phyloP scores from a whole-genome alignment of 2,888 invertebrate species.

The Leptura quadrifasciata region DNA sequence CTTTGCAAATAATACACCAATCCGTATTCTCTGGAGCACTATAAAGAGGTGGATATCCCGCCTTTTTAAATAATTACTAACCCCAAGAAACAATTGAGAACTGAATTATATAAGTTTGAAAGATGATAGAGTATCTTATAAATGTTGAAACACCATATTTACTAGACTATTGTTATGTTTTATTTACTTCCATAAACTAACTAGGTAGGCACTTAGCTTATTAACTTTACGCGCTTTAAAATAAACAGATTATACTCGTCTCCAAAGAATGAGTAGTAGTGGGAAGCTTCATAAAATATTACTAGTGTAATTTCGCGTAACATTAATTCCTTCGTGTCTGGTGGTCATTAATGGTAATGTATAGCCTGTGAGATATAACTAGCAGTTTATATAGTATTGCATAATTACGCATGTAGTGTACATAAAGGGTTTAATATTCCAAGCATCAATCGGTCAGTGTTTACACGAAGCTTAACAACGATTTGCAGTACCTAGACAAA shows the following conservation, averaged over 20 bases:
- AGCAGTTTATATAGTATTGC: conserved; percentile 47
- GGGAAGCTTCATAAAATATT: conserved; percentile 21
- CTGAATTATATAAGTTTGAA: too few relatives aligned
- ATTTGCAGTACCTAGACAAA: conserved; percentile 44
- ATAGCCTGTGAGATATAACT: conserved; percentile 48
- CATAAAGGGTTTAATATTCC: conserved; percentile 54
- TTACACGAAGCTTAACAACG: conserved; percentile 56
- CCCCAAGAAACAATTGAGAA: too few relatives aligned
- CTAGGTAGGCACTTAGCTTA: neutral
- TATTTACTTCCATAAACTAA: too few relatives aligned
- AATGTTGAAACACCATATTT: too few relatives aligned
- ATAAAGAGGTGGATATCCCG: too few relatives aligned
- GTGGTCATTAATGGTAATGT: conserved; percentile 46
- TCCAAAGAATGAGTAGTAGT: neutral
- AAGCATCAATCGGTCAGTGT: conserved; percentile 53
- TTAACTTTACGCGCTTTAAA: neutral
- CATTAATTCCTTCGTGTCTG: conserved; percentile 47
- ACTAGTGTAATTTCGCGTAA: conserved; percentile 23
- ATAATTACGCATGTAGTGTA: conserved; percentile 56
- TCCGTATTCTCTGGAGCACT: too few relatives aligned
- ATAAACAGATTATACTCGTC: neutral
- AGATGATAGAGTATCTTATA: too few relatives aligned
- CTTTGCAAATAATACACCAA: too few relatives aligned
- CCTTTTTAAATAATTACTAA: too few relatives aligned
- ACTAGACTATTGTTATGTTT: too few relatives aligned